Conservation (phyloP, 23 tunicate genomes). For the Pegea sp. region DNA sequence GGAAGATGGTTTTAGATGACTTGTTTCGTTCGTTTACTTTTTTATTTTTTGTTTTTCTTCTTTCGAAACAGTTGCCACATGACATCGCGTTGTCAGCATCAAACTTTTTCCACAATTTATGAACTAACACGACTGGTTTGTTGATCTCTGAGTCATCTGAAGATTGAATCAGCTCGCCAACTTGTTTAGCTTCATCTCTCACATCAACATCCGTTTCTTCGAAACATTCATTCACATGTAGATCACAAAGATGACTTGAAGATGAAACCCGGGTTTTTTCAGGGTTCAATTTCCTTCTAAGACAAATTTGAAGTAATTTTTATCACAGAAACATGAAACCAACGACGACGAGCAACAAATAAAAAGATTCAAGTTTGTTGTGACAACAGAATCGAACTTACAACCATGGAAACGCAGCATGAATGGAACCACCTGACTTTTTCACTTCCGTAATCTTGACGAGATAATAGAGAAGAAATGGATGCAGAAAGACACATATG, state of each 20-base stretch:
- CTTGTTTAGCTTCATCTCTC: conserved; percentile 24
- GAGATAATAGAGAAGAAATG: conserved; percentile 11
- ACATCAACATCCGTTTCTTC: conserved; percentile 86
- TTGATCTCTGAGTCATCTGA: background rate
- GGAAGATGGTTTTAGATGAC: background rate
- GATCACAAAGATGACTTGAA: too few relatives aligned
- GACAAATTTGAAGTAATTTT: too few relatives aligned
- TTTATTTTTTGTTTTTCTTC: too few relatives aligned
- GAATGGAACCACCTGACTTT: conserved; percentile 24
- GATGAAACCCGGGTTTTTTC: too few relatives aligned
- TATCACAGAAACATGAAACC: too few relatives aligned
- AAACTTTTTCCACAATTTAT: conserved; percentile 46
- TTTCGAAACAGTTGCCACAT: too few relatives aligned
- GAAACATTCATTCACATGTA: too few relatives aligned
- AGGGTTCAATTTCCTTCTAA: too few relatives aligned
- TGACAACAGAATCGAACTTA: background rate
- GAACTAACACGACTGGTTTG: conserved; percentile 39
- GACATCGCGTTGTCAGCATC: background rate
- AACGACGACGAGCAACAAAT: too few relatives aligned
- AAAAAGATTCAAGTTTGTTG: too few relatives aligned
- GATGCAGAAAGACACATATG: conserved; percentile 42
- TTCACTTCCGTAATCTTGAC: conserved; percentile 25
- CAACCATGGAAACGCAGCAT: conserved; percentile 6
- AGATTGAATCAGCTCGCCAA: conserved; percentile 7
- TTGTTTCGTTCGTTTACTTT: background rate